Percentiles rank a stretch among this genome's conserved stretches.
phyloP scores from a whole-genome alignment of 2,888 invertebrate species.

The Globia sparganii region DNA sequence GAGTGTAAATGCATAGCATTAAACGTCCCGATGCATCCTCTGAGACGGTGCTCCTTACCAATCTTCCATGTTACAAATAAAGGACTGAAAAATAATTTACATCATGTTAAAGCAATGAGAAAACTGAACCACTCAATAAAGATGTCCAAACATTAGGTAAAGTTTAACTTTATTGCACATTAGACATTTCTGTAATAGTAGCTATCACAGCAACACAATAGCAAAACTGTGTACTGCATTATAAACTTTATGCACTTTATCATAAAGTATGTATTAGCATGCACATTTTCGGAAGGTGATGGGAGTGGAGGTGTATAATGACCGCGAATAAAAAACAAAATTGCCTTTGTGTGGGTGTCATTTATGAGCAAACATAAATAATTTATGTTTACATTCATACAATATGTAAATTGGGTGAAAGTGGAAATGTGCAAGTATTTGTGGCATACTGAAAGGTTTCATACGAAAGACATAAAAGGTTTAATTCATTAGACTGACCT shows the following conservation, averaged over 20 bases:
- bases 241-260: slow-evolving; percentile 48
- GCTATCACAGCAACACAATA: slow-evolving; percentile 47
- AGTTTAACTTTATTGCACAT: slow-evolving; percentile 36
- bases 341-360: slow-evolving; percentile 53
- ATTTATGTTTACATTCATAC: slow-evolving; percentile 39
- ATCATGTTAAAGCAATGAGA: slow-evolving; percentile 12
- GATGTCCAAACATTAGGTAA: slow-evolving; percentile 20
- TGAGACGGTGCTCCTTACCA: slow-evolving; percentile 97
- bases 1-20: slow-evolving; percentile 98
- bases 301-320: slow-evolving; percentile 66
- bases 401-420: slow-evolving; percentile 66
- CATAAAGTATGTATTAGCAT: slow-evolving; percentile 62
- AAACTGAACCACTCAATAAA: slow-evolving; percentile 9
- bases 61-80: slow-evolving; percentile 99
- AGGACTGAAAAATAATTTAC: slow-evolving; percentile 92
- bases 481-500: slow-evolving; percentile 71
- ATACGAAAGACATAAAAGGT: slow-evolving; percentile 48
- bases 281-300: slow-evolving; percentile 57
- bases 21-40: slow-evolving; percentile 99
- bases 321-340: slow-evolving; percentile 58
- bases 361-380: slow-evolving; percentile 36
- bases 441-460: slow-evolving; percentile 41
- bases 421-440: slow-evolving; percentile 39
- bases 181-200: slow-evolving; percentile 37
- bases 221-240: slow-evolving; percentile 52